Percentiles rank a stretch among this genome's conserved stretches.
Conservation (phyloP, 2,888 invertebrate species). For the Schrankia costaestrigalis region DNA sequence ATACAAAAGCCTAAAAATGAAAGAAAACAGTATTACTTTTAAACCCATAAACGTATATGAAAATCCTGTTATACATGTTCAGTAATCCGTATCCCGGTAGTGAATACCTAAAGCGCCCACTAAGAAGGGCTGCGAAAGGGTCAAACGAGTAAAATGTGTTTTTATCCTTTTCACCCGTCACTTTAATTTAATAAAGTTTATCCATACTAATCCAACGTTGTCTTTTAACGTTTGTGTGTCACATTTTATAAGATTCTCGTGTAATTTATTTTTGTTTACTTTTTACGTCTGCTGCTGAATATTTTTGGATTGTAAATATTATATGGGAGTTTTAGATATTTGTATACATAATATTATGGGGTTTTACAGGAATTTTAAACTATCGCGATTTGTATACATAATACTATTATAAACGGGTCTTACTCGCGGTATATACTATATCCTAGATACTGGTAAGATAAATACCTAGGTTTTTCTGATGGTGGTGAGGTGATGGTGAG, state of each 20-base stretch:
- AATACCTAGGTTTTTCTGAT: too few relatives aligned
- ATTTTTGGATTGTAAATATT: too few relatives aligned
- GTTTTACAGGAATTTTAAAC: too few relatives aligned
- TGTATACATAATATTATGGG: too few relatives aligned
- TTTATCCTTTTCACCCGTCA: constrained; percentile 11
- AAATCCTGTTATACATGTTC: constrained; percentile 26
- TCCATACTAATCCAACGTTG: constrained; percentile 17
- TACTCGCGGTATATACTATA: too few relatives aligned
- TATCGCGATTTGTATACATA: too few relatives aligned
- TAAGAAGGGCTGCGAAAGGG: constrained; percentile 24
- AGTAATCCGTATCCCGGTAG: constrained; percentile 24
- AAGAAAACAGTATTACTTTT: constrained; percentile 17
- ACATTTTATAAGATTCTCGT: constrained; percentile 14
- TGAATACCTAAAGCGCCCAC: constrained; percentile 22
- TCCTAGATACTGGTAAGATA: too few relatives aligned
- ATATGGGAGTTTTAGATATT: too few relatives aligned
- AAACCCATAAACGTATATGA: constrained; percentile 17
- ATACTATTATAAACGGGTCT: too few relatives aligned
- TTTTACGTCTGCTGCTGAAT: constrained; percentile 3
- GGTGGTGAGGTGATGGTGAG: too few relatives aligned
- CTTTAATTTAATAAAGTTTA: constrained; percentile 15
- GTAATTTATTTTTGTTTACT: constrained; percentile 15
- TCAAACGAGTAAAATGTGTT: constrained; percentile 6
- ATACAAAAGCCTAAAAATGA: too few relatives aligned
- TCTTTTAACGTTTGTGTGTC: constrained; percentile 3